Conservation (phyloP, 2,113 vertebrate genomes). For the Rynchops niger region DNA sequence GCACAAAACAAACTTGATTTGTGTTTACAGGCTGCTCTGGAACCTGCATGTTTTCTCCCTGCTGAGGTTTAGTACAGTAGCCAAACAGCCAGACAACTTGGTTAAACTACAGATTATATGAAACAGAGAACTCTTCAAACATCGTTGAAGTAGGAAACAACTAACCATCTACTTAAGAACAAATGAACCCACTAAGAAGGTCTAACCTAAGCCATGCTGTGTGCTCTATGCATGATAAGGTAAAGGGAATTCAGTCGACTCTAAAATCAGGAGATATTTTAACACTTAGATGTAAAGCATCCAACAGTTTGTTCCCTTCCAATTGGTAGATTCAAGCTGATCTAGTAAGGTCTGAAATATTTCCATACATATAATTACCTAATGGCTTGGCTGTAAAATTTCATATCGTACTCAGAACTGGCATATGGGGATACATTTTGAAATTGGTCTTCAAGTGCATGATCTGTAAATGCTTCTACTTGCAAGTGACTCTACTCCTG, state of each 20-base stretch:
- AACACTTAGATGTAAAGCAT: neutral
- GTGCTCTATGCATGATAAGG: neutral
- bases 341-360: neutral
- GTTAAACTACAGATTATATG: neutral
- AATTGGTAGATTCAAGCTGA: neutral
- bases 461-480: neutral
- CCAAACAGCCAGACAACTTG: neutral
- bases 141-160: neutral
- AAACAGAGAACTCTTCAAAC: neutral
- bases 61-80: neutral
- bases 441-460: neutral
- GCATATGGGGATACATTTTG: neutral
- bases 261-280: neutral
- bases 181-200: neutral
- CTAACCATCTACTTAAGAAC: neutral
- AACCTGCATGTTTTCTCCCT: neutral
- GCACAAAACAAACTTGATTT: constrained; percentile 6
- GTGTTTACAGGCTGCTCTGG: neutral
- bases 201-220: neutral
- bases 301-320: neutral
- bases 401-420: neutral
- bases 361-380: constrained; percentile 19
- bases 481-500: neutral
- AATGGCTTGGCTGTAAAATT: constrained; percentile 40
- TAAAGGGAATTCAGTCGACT: neutral